Percentiles rank a stretch among this genome's conserved stretches.
These are phyloP conservation scores for Drosophila obscura DNA, from an alignment of 1,140 invertebrate species.

Conservation along the genomic window DNA sequence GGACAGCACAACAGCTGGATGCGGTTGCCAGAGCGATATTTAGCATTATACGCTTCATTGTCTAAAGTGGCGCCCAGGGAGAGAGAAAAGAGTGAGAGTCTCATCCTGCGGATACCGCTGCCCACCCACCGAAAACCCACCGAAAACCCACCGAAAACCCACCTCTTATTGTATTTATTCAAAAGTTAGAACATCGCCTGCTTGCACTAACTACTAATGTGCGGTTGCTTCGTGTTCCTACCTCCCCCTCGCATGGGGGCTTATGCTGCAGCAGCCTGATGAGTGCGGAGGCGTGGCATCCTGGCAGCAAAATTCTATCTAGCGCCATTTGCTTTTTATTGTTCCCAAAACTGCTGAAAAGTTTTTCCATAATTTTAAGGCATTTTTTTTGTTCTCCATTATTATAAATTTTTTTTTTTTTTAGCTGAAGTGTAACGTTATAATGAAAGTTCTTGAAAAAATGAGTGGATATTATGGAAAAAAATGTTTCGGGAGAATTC, in stretches of 20 bases:
- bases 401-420: constrained; percentile 16
- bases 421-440: not conserved
- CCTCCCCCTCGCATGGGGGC: not conserved
- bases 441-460: constrained; percentile 40
- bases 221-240: constrained; percentile 51
- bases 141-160: not conserved
- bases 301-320: constrained; percentile 60
- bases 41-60: constrained; percentile 81
- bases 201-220: constrained; percentile 82
- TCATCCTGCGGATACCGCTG: constrained; percentile 2
- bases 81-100: constrained; percentile 29
- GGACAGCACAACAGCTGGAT: constrained; percentile 50
- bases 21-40: constrained; percentile 74
- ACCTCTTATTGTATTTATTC: constrained; percentile 73
- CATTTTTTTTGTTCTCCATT: constrained; percentile 43
- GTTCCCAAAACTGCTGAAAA: constrained; percentile 72
- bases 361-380: constrained; percentile 72
- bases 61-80: constrained; percentile 77
- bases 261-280: constrained; percentile 8
- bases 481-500: not conserved
- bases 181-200: constrained; percentile 77
- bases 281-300: constrained; percentile 45
- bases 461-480: not conserved
- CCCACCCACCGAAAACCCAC: not conserved
- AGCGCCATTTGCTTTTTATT: constrained; percentile 79